These are phyloP conservation scores for Punctoribates punctum DNA, from an alignment of 2,888 invertebrate species.

Conservation along the genomic window DNA sequence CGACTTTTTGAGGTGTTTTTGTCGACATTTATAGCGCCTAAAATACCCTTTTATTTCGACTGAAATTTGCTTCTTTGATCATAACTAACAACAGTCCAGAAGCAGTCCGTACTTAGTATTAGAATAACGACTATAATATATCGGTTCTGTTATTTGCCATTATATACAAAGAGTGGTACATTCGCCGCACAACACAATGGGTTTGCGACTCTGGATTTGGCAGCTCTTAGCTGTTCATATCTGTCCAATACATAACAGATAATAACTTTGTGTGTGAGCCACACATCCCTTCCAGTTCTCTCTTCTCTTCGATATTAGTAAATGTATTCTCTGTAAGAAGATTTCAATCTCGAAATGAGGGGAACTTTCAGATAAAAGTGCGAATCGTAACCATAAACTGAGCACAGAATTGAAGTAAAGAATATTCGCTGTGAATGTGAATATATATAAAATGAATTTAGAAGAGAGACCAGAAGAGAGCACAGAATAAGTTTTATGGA, in stretches of 20 bases:
- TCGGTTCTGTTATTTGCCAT: conserved; percentile 1
- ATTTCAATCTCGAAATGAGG: conserved; percentile 33
- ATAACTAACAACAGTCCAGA: neutral
- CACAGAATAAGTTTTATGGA: neutral
- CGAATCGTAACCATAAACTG: conserved; percentile 13
- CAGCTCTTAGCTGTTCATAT: conserved; percentile 25
- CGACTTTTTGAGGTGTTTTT: too few species aligned
- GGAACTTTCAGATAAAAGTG: conserved; percentile 20
- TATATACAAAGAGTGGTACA: conserved; percentile 1
- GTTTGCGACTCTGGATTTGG: conserved; percentile 24
- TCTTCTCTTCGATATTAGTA: neutral
- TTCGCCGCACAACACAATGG: conserved; percentile 25
- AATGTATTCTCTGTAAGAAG: conserved; percentile 18
- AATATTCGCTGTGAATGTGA: neutral
- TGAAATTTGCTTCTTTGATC: too few species aligned
- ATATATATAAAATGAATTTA: neutral
- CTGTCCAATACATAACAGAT: conserved; percentile 26
- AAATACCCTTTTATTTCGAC: neutral
- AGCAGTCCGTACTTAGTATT: neutral
- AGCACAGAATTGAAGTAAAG: neutral
- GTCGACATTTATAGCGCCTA: too few species aligned
- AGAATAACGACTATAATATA: conserved; percentile 2
- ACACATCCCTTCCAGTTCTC: neutral
- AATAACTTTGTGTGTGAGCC: conserved; percentile 28
- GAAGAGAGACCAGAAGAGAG: neutral